These are phyloP conservation scores for Melanotaenia nigrans DNA, from an alignment of 2,797 vertebrate genomes.

Conservation along the genomic window DNA sequence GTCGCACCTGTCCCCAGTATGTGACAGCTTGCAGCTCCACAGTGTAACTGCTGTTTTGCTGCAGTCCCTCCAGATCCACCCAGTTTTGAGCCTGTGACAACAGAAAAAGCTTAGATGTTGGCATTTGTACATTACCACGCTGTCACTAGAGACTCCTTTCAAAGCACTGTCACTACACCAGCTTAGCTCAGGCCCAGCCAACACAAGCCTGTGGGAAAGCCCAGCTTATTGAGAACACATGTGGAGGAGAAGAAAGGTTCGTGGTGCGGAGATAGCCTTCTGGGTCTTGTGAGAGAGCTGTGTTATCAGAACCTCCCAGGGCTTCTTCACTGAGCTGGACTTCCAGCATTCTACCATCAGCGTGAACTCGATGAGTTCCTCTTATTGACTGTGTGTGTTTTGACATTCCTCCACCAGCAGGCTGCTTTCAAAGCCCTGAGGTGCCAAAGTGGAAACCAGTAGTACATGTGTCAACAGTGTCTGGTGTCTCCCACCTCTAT, in stretches of 20 bases:
- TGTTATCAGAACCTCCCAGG: conserved; percentile 79
- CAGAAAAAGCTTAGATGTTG: conserved; percentile 45
- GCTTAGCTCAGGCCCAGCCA: conserved; percentile 34
- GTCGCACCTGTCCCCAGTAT: conserved; percentile 92
- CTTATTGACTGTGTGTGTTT: conserved; percentile 80
- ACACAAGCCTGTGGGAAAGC: conserved; percentile 62
- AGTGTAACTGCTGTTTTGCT: conserved; percentile 87
- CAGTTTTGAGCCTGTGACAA: conserved; percentile 85
- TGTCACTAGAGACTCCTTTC: conserved; percentile 62
- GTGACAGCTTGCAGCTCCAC: conserved; percentile 92
- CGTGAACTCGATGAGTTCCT: conserved; percentile 74
- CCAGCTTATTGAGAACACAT: conserved; percentile 80
- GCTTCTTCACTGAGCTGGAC: conserved; percentile 73
- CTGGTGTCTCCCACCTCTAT: conserved; percentile 75
- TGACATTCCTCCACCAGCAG: conserved; percentile 80
- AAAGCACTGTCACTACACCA: conserved; percentile 47
- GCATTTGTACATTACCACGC: conserved; percentile 50
- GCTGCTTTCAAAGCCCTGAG: conserved; percentile 77
- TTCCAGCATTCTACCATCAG: conserved; percentile 80
- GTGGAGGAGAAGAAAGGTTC: conserved; percentile 67
- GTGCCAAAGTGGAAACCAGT: conserved; percentile 83
- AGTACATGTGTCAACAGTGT: conserved; percentile 83
- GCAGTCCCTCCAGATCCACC: conserved; percentile 89
- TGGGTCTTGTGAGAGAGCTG: conserved; percentile 60
- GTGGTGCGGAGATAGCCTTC: conserved; percentile 69